A percentile compares a stretch with the other conserved stretches of the same genome.
These are phyloP conservation scores for Atta colombica DNA, from an alignment of 1,140 invertebrate species.

Conservation along the genomic window DNA sequence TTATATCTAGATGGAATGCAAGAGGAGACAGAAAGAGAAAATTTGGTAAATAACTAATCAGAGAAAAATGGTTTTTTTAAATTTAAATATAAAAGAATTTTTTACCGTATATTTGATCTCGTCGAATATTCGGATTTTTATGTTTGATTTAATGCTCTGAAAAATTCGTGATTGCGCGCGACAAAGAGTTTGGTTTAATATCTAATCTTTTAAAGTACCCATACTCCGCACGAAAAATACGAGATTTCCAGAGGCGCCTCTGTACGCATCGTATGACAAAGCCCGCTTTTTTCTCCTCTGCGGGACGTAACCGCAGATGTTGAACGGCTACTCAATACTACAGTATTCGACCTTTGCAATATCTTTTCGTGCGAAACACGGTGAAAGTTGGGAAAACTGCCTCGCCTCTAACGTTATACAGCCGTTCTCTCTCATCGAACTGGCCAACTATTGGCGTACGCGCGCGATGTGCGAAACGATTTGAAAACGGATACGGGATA, in stretches of 20 bases:
- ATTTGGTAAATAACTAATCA: background rate
- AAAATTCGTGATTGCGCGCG: conserved; percentile 9
- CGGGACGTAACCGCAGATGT: conserved; percentile 19
- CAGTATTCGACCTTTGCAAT: conserved; percentile 33
- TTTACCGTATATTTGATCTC: background rate
- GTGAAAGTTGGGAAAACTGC: conserved; percentile 47
- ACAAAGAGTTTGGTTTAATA: conserved; percentile 30
- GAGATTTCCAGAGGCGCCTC: background rate
- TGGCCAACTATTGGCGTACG: background rate
- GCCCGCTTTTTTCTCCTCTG: background rate
- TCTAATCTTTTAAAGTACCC: conserved; percentile 26
- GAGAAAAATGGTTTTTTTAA: background rate
- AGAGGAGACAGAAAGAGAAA: background rate
- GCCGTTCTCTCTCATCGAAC: background rate
- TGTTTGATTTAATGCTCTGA: background rate
- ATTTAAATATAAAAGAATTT: conserved; percentile 7
- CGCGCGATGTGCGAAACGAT: conserved; percentile 46
- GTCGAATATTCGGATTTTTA: background rate
- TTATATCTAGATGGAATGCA: no score
- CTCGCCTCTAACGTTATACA: conserved; percentile 13
- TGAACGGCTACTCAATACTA: conserved; percentile 20
- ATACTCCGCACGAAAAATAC: background rate
- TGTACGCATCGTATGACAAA: background rate
- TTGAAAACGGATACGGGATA: conserved; percentile 30
- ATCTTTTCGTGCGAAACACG: conserved; percentile 37